Evolutionary conservation across 2,113 vertebrate species (phyloP).

Genomic region (Tricholaema leucomelas): DNA sequence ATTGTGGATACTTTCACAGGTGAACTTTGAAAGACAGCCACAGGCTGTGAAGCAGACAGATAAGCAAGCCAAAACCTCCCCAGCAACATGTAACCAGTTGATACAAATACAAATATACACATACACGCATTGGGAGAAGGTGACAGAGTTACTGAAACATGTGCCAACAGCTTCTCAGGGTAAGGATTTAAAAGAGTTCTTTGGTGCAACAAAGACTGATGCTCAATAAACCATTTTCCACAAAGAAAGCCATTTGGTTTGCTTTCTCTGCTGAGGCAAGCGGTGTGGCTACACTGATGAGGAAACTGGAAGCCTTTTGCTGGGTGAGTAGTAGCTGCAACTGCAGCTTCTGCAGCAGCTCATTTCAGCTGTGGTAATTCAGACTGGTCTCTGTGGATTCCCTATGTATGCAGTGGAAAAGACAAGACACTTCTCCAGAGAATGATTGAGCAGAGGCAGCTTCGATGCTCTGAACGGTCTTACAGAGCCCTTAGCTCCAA

Average conservation of each 20-base stretch:
- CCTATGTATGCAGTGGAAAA: not conserved
- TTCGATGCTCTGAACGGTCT: not conserved
- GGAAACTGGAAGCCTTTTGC: not conserved
- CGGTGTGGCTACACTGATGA: not conserved
- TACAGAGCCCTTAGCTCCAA: not conserved
- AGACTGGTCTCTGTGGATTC: not conserved
- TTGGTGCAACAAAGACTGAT: not conserved
- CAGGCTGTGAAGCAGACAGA: not conserved
- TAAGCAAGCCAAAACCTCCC: slow-evolving; percentile 22
- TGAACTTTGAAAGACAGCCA: slow-evolving; percentile 13
- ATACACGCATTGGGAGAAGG: not conserved
- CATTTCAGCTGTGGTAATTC: not conserved
- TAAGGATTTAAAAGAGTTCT: slow-evolving; percentile 20
- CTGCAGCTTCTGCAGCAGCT: not conserved
- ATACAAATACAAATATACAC: slow-evolving; percentile 28
- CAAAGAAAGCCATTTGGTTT: not conserved
- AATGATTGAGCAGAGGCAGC: not conserved
- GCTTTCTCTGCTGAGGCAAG: slow-evolving; percentile 11
- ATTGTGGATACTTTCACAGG: slow-evolving; percentile 6
- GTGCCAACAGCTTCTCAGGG: slow-evolving; percentile 13
- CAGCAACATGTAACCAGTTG: slow-evolving; percentile 25
- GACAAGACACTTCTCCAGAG: not conserved
- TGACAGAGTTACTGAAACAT: not conserved
- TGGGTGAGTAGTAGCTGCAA: not conserved
- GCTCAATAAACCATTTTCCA: not conserved